Evolutionary conservation across 2,113 vertebrate species (phyloP).

Genomic region (Circaetus cinerascens): DNA sequence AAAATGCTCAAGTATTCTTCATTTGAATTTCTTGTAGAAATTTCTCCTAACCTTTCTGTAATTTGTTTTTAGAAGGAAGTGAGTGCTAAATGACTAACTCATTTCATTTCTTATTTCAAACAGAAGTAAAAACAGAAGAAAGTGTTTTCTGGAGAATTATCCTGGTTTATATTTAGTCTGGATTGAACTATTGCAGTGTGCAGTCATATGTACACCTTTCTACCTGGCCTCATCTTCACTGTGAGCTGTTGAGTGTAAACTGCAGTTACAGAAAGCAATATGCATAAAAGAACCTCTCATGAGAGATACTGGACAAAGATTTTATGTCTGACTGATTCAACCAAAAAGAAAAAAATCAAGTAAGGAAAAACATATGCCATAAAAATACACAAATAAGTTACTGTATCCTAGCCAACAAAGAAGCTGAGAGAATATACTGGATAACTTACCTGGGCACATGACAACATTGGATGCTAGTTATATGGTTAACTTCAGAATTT

Average conservation of each 20-base stretch:
- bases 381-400: background rate
- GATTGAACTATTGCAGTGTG: background rate
- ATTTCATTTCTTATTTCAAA: background rate
- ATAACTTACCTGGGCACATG: background rate
- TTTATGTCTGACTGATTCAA: background rate
- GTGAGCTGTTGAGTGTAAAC: background rate
- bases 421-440: background rate
- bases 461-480: background rate
- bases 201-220: background rate
- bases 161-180: background rate
- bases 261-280: background rate
- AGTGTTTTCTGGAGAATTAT: background rate
- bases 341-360: background rate
- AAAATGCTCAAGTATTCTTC: background rate
- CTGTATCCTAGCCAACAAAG: background rate
- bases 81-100: background rate
- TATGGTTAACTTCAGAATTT: background rate
- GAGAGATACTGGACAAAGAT: background rate
- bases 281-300: background rate
- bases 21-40: background rate
- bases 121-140: background rate
- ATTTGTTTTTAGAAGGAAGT: background rate
- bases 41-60: background rate
- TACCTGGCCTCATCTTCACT: background rate
- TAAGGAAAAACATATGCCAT: background rate